Conservation (phyloP, 2,113 vertebrate species). For the Stegastes partitus region DNA sequence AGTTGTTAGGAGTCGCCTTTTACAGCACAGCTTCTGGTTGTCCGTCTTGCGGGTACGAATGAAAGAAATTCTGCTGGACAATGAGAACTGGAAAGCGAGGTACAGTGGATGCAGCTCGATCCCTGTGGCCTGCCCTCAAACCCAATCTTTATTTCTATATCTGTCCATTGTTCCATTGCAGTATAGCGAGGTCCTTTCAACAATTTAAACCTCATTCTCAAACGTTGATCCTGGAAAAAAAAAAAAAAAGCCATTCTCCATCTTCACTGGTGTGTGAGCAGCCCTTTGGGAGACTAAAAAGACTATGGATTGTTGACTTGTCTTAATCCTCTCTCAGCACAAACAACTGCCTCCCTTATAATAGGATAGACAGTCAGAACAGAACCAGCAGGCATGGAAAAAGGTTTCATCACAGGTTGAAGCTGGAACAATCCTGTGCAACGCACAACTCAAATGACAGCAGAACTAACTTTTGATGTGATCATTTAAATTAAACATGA, state of each 20-base stretch:
- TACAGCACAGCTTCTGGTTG: constrained; percentile 40
- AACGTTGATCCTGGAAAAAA: constrained; percentile 55
- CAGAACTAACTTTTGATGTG: constrained; percentile 22
- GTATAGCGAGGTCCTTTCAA: constrained; percentile 59
- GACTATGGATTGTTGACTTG: constrained; percentile 79
- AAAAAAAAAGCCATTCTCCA: constrained; percentile 65
- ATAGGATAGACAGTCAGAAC: constrained; percentile 59
- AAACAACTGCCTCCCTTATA: constrained; percentile 69
- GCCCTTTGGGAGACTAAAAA: constrained; percentile 68
- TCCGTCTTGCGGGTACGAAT: constrained; percentile 28
- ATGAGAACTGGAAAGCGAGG: constrained; percentile 26
- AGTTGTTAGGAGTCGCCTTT: constrained; percentile 45
- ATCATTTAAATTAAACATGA: constrained; percentile 25
- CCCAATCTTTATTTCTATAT: constrained; percentile 59
- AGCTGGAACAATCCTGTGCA: constrained; percentile 23
- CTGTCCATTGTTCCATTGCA: constrained; percentile 64
- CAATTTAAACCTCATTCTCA: constrained; percentile 70
- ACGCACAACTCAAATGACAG: constrained; percentile 22
- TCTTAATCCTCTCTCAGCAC: constrained; percentile 76
- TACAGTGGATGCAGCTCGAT: constrained; percentile 37
- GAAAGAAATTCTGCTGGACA: constrained; percentile 52
- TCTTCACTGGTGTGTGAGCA: constrained; percentile 66
- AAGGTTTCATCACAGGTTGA: constrained; percentile 46
- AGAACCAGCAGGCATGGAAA: constrained; percentile 52
- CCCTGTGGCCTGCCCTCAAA: constrained; percentile 12